phyloP scores from a whole-genome alignment of 2,888 invertebrate genomes.

The Sphaeridia pumilis region DNA sequence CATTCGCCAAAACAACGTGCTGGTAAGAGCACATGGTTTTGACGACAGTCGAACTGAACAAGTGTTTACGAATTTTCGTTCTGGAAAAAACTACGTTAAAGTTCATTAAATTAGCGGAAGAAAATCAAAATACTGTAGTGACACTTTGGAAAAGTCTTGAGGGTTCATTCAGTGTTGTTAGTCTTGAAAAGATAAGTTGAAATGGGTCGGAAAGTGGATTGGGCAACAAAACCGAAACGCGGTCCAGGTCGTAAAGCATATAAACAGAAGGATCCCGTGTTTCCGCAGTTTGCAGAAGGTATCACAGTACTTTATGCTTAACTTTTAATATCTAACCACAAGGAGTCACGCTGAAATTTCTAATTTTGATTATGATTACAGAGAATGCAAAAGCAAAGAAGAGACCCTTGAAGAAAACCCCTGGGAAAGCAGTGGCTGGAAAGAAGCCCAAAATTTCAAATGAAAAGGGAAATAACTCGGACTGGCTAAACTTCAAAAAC shows the following conservation, averaged over 20 bases:
- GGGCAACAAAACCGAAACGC: slow-evolving; percentile 59
- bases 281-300: slow-evolving; percentile 10
- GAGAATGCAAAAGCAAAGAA: slow-evolving; percentile 2
- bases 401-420: slow-evolving; percentile 1
- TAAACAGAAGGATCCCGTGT: slow-evolving; percentile 67
- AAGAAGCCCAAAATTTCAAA: not conserved
- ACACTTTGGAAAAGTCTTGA: not conserved
- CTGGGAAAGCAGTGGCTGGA: not conserved
- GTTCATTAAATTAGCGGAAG: too few species aligned
- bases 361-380: not conserved
- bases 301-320: too few species aligned
- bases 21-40: too few species aligned
- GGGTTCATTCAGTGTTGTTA: too few species aligned
- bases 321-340: too few species aligned
- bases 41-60: too few species aligned
- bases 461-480: not conserved
- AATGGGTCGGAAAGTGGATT: slow-evolving; percentile 81
- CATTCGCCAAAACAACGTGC: too few species aligned
- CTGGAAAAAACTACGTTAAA: not conserved
- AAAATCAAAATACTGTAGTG: not conserved
- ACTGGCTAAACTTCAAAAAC: slow-evolving; percentile 1
- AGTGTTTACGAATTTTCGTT: not conserved
- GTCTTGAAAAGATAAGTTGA: too few species aligned
- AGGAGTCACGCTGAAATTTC: not conserved
- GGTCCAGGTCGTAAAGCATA: slow-evolving; percentile 77